phyloP scores from a whole-genome alignment of 2,113 vertebrate genomes.

The Dipodomys spectabilis region DNA sequence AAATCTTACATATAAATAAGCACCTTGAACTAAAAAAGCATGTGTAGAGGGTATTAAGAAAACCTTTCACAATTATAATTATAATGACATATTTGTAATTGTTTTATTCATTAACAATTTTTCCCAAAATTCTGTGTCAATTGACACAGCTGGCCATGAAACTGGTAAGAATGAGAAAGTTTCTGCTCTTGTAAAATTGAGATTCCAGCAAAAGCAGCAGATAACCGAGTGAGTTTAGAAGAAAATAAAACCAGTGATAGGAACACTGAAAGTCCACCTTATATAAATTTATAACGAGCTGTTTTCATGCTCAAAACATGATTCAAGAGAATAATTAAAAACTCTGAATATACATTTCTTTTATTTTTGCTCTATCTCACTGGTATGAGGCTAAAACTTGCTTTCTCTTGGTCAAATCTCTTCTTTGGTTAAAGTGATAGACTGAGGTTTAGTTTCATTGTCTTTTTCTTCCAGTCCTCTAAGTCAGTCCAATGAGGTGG shows the following conservation, averaged over 20 bases:
- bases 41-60: not conserved
- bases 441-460: no score
- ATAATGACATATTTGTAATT: not conserved
- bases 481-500: no score
- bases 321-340: no score
- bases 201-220: not conserved
- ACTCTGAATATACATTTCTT: no score
- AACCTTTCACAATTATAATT: not conserved
- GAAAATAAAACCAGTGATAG: not conserved
- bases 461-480: no score
- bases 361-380: no score
- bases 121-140: not conserved
- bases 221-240: constrained; percentile 23
- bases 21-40: not conserved
- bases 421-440: no score
- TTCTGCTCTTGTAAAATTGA: not conserved
- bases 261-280: no score
- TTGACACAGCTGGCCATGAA: not conserved
- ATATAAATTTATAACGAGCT: no score
- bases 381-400: no score
- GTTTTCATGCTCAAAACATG: no score
- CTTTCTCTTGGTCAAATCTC: no score
- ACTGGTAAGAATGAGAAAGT: not conserved
- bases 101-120: constrained; percentile 23
- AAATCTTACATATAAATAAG: not conserved